Base-by-base conservation (phyloP, 2,888 invertebrate genomes). In the Lasioglossum leucozonium region DNA sequence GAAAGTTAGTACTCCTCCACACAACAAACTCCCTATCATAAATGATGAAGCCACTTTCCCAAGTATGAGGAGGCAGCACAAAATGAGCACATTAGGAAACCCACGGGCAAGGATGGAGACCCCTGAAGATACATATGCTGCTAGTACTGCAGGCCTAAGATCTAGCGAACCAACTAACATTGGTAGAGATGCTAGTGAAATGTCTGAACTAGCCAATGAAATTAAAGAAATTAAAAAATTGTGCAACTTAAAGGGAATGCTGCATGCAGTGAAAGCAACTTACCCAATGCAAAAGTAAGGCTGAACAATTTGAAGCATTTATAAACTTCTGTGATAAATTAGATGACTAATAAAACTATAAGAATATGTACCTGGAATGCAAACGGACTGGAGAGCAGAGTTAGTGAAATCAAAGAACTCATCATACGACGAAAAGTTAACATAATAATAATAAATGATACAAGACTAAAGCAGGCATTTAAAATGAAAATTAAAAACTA, bases 401-500 rank as follows among this genome's bases (percentile, higher is more conserved):
- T 51, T 0, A 22, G 6, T 8, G 51, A 51, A 51, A 44, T 44
- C 0, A 44, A 44, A 44, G 44, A 44, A 16, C 16, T 44, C 44
- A 16, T 90, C 34, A 71, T 79, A 65, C 84, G 81, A 76, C 58
- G 74, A n/a, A 87, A 85, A 30, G 73, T 88, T 58, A 87, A 89
- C 69, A 89, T 89, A 42, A 10, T 87, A 11, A n/a, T 86, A 77
- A 42, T 91, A 6, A 85, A 81, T 37, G n/a, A 55, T 74, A 88
- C 87, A 10, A 85, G 75, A 73, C 79, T 78, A 4, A 81, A 78
- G 37, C 67, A 87, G 13, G 2, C 47, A 80, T 58, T 73, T 13
- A 87, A 88, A 65, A 34, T 87, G 22, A 87, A 88, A 83, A 77
- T 91, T 18, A 86, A 73, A 72, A 86, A 88, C 13, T 89, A 87